These are phyloP conservation scores for Ctenicera cuprea DNA, from an alignment of 2,888 invertebrate species.

Conservation along the genomic window DNA sequence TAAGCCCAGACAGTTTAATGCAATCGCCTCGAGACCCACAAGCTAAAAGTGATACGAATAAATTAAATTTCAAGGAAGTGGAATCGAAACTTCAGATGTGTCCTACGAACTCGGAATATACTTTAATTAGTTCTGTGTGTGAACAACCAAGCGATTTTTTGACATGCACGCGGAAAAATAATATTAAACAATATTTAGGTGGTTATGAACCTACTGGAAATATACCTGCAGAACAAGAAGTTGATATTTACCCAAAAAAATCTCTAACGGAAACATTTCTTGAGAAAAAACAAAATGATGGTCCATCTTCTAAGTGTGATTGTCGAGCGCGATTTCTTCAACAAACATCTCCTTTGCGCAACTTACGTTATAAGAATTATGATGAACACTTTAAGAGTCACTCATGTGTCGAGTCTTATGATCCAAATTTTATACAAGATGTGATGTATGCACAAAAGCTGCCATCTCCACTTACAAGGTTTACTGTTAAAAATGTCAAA, in stretches of 20 bases:
- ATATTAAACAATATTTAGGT: conserved; percentile 43
- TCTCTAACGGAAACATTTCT: conserved; percentile 63
- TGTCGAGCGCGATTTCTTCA: conserved; percentile 49
- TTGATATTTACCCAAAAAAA: conserved; percentile 50
- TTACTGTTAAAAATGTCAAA: conserved; percentile 51
- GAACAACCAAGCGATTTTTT: neutral
- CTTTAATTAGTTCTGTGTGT: conserved; percentile 5
- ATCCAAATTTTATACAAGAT: neutral
- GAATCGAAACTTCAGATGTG: conserved; percentile 30
- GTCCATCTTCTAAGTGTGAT: conserved; percentile 1
- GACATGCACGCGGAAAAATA: conserved; percentile 41
- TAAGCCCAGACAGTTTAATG: conserved; percentile 67
- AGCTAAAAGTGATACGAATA: neutral
- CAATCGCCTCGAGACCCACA: conserved; percentile 57
- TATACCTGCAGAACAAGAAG: neutral
- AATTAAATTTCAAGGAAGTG: neutral
- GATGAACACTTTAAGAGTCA: conserved; percentile 52
- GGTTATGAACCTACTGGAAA: conserved; percentile 12
- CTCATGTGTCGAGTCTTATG: conserved; percentile 48
- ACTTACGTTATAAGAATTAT: neutral
- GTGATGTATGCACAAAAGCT: neutral
- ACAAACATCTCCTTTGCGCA: conserved; percentile 53
- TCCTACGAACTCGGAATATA: neutral
- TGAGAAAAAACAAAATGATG: conserved; percentile 56
- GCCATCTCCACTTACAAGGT: conserved; percentile 47